Evolutionary conservation across 2,888 invertebrate genomes (phyloP), one percentile per base, ranked within the genome.

Genomic region (Hofmannophila pseudospretella): DNA sequence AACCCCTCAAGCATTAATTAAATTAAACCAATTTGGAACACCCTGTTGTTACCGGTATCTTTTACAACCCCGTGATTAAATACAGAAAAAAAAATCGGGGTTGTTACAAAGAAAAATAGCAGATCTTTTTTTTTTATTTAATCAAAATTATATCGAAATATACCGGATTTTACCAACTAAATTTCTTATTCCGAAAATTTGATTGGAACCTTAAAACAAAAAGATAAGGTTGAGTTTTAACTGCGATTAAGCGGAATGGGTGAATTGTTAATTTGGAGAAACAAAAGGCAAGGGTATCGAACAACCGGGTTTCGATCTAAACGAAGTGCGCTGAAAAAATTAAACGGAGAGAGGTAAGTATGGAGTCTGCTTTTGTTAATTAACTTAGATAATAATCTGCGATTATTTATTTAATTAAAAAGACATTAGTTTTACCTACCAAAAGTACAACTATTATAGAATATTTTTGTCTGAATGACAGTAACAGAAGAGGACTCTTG

Each of bases 61-160:
- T 4, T 23, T 2, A n/a, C 7, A 23, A 7, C 4, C 23, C n/a
- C n/a, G 5, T 7, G 8, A n/a, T 23, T 23, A 23, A 2, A n/a
- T n/a, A 23, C 2, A 1, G 20, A 7, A 3, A 23, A n/a, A n/a
- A 23, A 23, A 22, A n/a, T 4, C 23, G n/a, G n/a, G 8, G 19
- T 46, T 43, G 44, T 54, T 51, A 47, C 35, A 45, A 60, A 58
- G 62, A 59, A 56, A 49, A 57, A 62, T 50, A 51, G 45, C 32
- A 47, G 30, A 39, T 42, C 43, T 20, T 25, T 35, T 32, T 45
- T 54, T 59, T 60, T 54, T 54, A 63, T 62, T 60, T 60, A 56
- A 63, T 55, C 54, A 58, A 58, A 60, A 59, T 57, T 58, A 57
- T 52, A 48, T 54, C 43, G 51, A 58, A 60, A 58, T 46, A 40